Evolutionary conservation across 2,797 vertebrate genomes (phyloP).

Genomic region (Apodemus agrarius): DNA sequence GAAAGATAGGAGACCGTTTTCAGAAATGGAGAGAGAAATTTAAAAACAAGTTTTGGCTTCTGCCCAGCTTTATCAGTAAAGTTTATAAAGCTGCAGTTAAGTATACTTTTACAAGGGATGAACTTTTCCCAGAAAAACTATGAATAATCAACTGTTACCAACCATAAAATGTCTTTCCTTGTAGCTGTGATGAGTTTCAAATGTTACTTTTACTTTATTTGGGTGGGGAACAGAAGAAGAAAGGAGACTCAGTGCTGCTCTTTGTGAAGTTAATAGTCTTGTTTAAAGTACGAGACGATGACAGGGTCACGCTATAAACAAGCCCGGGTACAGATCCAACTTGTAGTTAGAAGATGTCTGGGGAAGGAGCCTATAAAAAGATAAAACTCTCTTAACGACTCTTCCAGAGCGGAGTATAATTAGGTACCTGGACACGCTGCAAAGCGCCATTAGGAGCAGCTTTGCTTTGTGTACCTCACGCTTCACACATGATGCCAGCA

Average conservation of each 20-base stretch:
- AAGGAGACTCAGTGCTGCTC: not conserved
- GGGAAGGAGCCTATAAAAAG: constrained; percentile 61
- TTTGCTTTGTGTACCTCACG: constrained; percentile 6
- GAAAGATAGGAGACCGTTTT: constrained; percentile 40
- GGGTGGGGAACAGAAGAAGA: not conserved
- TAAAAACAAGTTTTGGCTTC: constrained; percentile 30
- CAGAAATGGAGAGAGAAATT: constrained; percentile 30
- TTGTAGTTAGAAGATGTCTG: constrained; percentile 64
- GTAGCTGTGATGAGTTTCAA: not conserved
- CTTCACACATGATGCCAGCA: not conserved
- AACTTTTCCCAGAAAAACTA: constrained; percentile 32
- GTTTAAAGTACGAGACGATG: constrained; percentile 58
- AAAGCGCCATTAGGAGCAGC: not conserved
- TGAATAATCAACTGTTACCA: constrained; percentile 6
- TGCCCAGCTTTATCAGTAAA: not conserved
- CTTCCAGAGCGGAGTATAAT: constrained; percentile 46
- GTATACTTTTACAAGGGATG: not conserved
- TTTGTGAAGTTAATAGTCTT: constrained; percentile 36
- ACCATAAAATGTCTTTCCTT: constrained; percentile 38
- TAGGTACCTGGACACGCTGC: constrained; percentile 49
- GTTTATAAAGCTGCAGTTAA: not conserved
- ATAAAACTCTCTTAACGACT: constrained; percentile 63
- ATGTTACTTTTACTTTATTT: constrained; percentile 4
- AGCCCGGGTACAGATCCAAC: constrained; percentile 48
- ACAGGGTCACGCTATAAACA: constrained; percentile 61